Evolutionary conservation across 2,113 vertebrate species (phyloP).

Genomic region (Tyrannus savana): DNA sequence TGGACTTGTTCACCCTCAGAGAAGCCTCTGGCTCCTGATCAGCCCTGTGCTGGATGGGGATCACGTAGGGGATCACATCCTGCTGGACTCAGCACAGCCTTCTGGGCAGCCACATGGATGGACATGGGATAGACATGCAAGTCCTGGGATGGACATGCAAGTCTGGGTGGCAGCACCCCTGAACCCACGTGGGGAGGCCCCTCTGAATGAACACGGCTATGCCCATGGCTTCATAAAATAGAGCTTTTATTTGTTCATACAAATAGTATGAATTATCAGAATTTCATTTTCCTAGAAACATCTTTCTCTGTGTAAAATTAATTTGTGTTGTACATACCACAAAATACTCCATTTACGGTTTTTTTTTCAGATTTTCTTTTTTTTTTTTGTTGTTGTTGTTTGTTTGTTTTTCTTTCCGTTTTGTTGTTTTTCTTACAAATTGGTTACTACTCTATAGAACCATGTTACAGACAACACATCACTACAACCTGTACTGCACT

Average conservation of each 20-base stretch:
- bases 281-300: slow-evolving; percentile 95
- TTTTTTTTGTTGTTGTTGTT: neutral
- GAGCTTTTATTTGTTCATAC: slow-evolving; percentile 97
- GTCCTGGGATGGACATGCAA: rapidly evolving
- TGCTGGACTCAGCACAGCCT: rapidly evolving
- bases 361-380: slow-evolving; percentile 39
- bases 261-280: slow-evolving; percentile 96
- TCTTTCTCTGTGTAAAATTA: slow-evolving; percentile 95
- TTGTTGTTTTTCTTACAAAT: slow-evolving; percentile 70
- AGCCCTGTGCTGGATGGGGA: neutral
- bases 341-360: slow-evolving; percentile 89
- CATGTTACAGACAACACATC: slow-evolving; percentile 80
- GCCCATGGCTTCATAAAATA: slow-evolving; percentile 88
- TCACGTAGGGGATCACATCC: rapidly evolving
- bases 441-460: slow-evolving; percentile 83
- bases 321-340: slow-evolving; percentile 92
- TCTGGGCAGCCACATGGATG: rapidly evolving
- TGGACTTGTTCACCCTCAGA: rapidly evolving
- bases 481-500: slow-evolving; percentile 76
- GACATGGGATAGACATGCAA: neutral
- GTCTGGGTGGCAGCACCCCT: neutral
- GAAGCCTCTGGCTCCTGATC: neutral
- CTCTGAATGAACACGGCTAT: neutral
- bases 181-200: rapidly evolving
- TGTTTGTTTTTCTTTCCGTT: slow-evolving; percentile 54